These are phyloP conservation scores for Eospalax fontanierii DNA, from an alignment of 2,797 vertebrate genomes.

Conservation along the genomic window DNA sequence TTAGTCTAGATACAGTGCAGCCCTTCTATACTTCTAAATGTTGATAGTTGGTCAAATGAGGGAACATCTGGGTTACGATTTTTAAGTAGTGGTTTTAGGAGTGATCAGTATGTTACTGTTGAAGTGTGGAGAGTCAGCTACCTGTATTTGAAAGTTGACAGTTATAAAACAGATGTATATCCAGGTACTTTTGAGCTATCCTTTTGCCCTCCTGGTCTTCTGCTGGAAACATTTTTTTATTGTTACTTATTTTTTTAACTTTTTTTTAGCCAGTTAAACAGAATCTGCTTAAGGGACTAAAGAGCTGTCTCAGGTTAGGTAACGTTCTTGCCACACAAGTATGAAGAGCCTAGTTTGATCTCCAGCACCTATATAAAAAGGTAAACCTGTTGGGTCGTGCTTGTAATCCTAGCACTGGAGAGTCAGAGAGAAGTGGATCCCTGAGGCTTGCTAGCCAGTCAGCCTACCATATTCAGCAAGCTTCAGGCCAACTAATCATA, in stretches of 20 bases:
- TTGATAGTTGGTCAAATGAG: not conserved
- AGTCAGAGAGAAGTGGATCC: too few species aligned
- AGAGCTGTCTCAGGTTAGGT: not conserved
- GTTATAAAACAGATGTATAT: not conserved
- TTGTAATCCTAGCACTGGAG: too few species aligned
- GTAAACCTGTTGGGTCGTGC: too few species aligned
- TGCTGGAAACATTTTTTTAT: not conserved
- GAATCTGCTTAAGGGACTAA: not conserved
- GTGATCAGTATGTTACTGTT: not conserved
- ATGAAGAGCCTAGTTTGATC: not conserved
- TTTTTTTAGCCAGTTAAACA: too few species aligned
- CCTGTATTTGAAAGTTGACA: not conserved
- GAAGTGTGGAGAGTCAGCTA: not conserved
- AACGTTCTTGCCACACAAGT: not conserved
- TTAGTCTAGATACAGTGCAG: not conserved
- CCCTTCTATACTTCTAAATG: not conserved
- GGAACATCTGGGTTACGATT: not conserved
- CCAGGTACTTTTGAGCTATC: not conserved
- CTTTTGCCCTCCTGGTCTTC: not conserved
- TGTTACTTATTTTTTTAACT: not conserved
- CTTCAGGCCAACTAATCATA: not conserved
- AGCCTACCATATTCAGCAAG: not conserved
- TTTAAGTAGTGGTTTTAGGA: not conserved
- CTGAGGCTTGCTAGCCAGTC: too few species aligned
- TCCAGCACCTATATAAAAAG: too few species aligned